phyloP scores from a whole-genome alignment of 2,797 vertebrate species.

The Paguma larvata region DNA sequence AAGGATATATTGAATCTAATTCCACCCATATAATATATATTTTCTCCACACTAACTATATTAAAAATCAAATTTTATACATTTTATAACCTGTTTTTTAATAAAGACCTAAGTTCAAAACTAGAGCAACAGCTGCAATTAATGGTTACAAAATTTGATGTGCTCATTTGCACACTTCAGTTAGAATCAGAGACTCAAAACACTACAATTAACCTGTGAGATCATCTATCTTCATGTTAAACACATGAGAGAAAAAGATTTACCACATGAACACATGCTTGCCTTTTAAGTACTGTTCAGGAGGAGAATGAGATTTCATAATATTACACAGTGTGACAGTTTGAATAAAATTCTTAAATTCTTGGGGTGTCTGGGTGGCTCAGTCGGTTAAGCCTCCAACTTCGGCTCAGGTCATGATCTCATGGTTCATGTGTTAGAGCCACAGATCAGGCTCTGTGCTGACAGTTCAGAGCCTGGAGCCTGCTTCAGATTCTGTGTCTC shows the following conservation, averaged over 20 bases:
- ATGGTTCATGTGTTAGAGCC: too few relatives aligned
- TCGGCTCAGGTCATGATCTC: too few relatives aligned
- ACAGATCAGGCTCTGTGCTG: too few relatives aligned
- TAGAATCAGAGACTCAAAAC: constrained; percentile 43
- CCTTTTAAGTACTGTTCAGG: not conserved
- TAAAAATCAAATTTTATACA: not conserved
- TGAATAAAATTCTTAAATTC: not conserved
- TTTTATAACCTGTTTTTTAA: not conserved
- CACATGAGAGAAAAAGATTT: not conserved
- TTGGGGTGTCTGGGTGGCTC: too few relatives aligned
- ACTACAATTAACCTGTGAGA: not conserved
- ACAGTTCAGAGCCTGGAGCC: too few relatives aligned
- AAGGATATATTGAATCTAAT: not conserved
- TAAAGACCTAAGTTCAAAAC: not conserved
- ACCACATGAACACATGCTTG: not conserved
- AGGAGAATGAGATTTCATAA: not conserved
- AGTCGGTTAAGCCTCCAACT: too few relatives aligned
- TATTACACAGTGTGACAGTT: not conserved
- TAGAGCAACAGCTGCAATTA: not conserved
- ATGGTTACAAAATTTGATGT: not conserved
- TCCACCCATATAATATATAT: not conserved
- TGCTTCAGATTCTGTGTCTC: too few relatives aligned
- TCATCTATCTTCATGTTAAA: not conserved
- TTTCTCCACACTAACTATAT: not conserved
- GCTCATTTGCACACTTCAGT: not conserved